Evolutionary conservation across 2,888 invertebrate genomes (phyloP), one percentile per base, ranked within the genome.

Genomic region (Pristionchus maxplancki): DNA sequence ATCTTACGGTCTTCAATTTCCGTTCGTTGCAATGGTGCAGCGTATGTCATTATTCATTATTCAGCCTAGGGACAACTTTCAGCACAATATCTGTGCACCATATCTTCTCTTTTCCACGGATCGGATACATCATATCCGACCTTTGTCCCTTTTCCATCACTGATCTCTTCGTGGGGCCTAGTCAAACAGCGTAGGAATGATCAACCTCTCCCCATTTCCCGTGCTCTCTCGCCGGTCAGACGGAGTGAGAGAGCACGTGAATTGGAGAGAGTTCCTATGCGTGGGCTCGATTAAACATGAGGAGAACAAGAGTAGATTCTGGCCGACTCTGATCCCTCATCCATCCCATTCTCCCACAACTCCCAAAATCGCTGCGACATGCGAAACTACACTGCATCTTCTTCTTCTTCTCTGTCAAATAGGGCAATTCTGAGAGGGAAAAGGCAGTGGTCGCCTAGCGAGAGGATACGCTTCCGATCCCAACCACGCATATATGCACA

Each of bases 341-440:
- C 71, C 71, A 71, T 71, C 78, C 44, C 48, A 81, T 44, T 50
- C 81, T 40, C 81, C 81, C 20, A 78, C 31, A 44, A 81, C 78
- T 74, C 24, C 78, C 78, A 24, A 31, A 67, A 31, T 31, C 67
- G 71, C 71, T 71, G 13, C 71, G 34, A 15, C 50, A 48, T 81
- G 71, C 71, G 71, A 71, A 34, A 71, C 71, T 71, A 34, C 37
- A 71, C 37, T 71, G 71, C 37, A 71, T 9, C 31, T 37, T 71
- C 28, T 62, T 13, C 15, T 67, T 37, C 71, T 58, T 58, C 58
- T 58, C 58, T 58, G 24, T n/a, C 58, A 58, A 58, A 58, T 58
- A 58, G n/a, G 58, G 58, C 58, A 58, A 58, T 58, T 50, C 50
- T 50, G 17, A 50, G n/a, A 9, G 58, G 44, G 58, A 58, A 20